Base-by-base conservation (phyloP, 1,140 invertebrate species). In the Cherax destructor region DNA sequence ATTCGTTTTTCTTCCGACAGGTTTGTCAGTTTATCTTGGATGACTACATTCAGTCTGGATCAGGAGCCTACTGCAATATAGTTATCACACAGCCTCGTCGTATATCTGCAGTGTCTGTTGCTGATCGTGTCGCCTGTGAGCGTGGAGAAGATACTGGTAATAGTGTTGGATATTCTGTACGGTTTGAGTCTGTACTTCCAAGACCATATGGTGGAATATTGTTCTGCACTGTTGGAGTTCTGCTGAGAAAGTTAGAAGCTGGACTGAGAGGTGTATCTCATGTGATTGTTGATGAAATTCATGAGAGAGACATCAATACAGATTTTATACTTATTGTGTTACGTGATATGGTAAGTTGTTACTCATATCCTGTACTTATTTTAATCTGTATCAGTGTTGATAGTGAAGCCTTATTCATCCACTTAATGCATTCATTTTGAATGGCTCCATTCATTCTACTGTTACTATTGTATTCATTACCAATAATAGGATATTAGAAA, bases 11-110 rank as follows among this genome's bases (percentile, higher is more conserved):
- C 10, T 9, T 41, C 50, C 21, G 6, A 24, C 96, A 98, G 95
- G 97, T 99, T 74, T 99, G 98, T 89, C 99, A 99, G 94, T 99
- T 98, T 94, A 99, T 99, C 93, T 94, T 99, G 79, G 99, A 99
- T 94, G 97, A 99, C 94, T 99, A 98, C 94, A 97, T 99, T 30
- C 96, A 96, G n/a, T 97, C 96, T 3, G 97, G 97, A 0, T 96
- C 97, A 94, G 97, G 97, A 86, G 96, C 97, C 50, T 96, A 97
- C 95, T 97, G 97, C 93, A 97, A 98, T 94, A 97, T 99, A 80
- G 97, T 98, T 90, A 97, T 99, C 18, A 99, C 99, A 0, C 98
- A 99, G 93, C 99, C 99, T 0, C 95, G 98, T 49, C 96, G 98
- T 93, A 98, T 99, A 88, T 99, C 98, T 1, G 99, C 99, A 1